These are phyloP conservation scores for Steinernema hermaphroditum DNA, from an alignment of 2,888 invertebrate species.

Conservation along the genomic window DNA sequence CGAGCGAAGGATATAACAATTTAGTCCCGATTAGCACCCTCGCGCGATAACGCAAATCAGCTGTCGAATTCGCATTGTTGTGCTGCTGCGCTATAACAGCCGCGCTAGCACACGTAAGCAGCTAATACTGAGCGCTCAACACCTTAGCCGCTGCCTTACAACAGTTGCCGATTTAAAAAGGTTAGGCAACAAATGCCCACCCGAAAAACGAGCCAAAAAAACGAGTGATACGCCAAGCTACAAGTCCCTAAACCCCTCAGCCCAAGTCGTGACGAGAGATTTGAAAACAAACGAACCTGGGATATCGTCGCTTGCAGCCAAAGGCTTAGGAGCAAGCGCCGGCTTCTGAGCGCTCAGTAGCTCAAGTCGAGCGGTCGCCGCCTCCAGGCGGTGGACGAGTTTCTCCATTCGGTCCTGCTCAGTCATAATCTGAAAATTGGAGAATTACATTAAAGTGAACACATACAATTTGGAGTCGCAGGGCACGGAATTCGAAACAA, in stretches of 20 bases:
- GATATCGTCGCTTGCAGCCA: slow-evolving; percentile 37
- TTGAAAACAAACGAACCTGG: no score
- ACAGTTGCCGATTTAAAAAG: no score
- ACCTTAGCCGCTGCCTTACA: no score
- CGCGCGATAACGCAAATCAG: slow-evolving; percentile 23
- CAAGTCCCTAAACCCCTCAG: no score
- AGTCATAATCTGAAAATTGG: slow-evolving; percentile 17
- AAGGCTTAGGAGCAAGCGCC: slow-evolving; percentile 59
- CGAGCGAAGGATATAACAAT: background rate
- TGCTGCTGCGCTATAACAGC: background rate
- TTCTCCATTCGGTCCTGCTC: slow-evolving; percentile 36
- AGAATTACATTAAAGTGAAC: background rate
- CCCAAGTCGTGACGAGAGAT: no score
- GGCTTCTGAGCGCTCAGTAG: slow-evolving; percentile 55
- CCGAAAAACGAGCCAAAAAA: no score
- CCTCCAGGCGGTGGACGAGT: slow-evolving; percentile 48
- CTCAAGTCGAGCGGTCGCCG: slow-evolving; percentile 53
- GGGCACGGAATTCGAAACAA: background rate
- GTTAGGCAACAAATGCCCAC: no score
- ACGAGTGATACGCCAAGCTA: no score
- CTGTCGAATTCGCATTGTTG: slow-evolving; percentile 17
- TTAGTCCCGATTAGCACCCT: slow-evolving; percentile 20
- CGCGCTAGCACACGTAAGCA: background rate
- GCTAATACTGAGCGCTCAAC: background rate
- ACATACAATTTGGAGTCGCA: background rate